Evolutionary conservation across 2,797 vertebrate species (phyloP).

Genomic region (Pseudopleuronectes americanus): DNA sequence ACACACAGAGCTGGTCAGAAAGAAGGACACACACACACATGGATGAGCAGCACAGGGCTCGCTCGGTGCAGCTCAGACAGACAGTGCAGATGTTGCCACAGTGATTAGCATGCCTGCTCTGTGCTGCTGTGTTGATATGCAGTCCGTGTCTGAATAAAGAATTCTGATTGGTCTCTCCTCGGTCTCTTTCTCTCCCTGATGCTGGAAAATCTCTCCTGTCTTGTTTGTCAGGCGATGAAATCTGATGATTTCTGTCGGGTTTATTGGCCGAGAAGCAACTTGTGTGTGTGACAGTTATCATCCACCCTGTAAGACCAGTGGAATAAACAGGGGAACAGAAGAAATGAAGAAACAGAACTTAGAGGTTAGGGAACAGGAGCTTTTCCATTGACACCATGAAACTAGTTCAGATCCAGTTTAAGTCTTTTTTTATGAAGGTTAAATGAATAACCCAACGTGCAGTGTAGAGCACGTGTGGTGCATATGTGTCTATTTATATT

Average conservation of each 20-base stretch:
- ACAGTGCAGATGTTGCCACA: slow-evolving; percentile 55
- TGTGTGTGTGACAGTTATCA: no score
- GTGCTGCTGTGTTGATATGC: slow-evolving; percentile 59
- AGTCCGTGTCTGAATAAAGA: slow-evolving; percentile 47
- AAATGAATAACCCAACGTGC: no score
- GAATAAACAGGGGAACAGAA: neutral
- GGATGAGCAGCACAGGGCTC: neutral
- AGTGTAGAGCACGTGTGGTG: neutral
- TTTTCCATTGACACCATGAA: neutral
- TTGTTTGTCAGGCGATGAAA: neutral
- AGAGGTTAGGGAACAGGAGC: no score
- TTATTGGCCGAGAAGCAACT: no score
- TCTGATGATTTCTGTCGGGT: neutral
- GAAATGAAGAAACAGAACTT: neutral
- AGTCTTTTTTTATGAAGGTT: no score
- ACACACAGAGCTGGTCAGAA: neutral
- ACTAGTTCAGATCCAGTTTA: neutral
- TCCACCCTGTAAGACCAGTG: no score
- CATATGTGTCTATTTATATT: neutral
- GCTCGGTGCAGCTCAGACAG: slow-evolving; percentile 8
- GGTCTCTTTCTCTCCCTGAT: no score
- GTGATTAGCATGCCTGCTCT: slow-evolving; percentile 63
- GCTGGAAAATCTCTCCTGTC: neutral
- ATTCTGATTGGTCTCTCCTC: slow-evolving; percentile 59
- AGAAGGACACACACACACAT: no score